These are phyloP conservation scores for Mola mola DNA, from an alignment of 2,113 vertebrate species.

Conservation along the genomic window DNA sequence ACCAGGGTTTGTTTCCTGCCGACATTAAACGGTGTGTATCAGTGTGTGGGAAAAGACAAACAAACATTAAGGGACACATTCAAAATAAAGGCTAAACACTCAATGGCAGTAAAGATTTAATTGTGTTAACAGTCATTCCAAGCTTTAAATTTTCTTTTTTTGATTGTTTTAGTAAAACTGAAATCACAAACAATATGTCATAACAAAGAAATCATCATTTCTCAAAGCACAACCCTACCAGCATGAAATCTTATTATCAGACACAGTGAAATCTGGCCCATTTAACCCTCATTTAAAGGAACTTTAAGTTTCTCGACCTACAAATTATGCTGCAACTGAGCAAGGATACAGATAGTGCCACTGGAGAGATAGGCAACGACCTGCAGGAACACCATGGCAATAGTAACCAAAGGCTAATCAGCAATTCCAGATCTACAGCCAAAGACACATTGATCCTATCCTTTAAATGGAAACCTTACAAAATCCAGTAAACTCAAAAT, in stretches of 20 bases:
- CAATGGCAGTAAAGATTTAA: no score
- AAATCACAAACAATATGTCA: slow-evolving; percentile 1
- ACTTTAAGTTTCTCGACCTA: background rate
- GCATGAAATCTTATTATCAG: slow-evolving; percentile 10
- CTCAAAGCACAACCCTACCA: background rate
- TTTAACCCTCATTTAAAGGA: slow-evolving; percentile 18
- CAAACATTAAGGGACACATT: no score
- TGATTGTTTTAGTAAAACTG: no score
- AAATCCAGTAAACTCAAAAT: background rate
- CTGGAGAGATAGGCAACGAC: background rate
- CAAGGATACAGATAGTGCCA: background rate
- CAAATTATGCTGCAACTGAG: slow-evolving; percentile 8
- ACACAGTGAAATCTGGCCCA: background rate
- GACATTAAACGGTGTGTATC: slow-evolving; percentile 1
- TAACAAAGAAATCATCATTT: background rate
- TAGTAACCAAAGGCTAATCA: slow-evolving; percentile 32
- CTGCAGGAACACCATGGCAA: slow-evolving; percentile 6
- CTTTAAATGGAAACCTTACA: no score
- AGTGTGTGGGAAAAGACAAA: background rate
- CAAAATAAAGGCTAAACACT: no score
- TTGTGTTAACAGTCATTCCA: no score
- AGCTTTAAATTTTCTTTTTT: background rate
- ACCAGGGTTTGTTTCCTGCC: background rate
- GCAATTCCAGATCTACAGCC: background rate
- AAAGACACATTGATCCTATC: background rate